Evolutionary conservation across 2,113 vertebrate species (phyloP), one percentile per base, ranked within the genome.

Genomic region (Oncorhynchus tshawytscha): DNA sequence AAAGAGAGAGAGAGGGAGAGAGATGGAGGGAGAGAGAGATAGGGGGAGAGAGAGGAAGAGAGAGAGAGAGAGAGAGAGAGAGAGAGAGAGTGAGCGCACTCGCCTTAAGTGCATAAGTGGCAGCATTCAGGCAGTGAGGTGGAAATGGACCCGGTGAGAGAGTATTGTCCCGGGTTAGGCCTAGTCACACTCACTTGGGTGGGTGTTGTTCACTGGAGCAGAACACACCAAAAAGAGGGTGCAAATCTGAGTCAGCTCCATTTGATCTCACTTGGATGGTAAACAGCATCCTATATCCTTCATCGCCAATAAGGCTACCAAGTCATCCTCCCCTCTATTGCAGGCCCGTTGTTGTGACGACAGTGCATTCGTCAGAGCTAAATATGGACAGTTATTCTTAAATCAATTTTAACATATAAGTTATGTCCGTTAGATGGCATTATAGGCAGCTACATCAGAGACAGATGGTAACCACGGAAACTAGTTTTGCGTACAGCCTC

Each of bases 61-160:
- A 57, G 72, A 18, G 48, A 74, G 45, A 48, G 9, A 49, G n/a
- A 73, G 20, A 51, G 20, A 16, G 24, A 69, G 27, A 39, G 15
- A 78, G 67, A 73, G 80, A 25, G 70, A 72, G 67, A 72, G 77
- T 78, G 77, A 88, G 76, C 83, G 83, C 87, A 78, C 74, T 76
- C 82, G 80, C 81, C 73, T 85, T 88, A 94, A 92, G 86, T 93
- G 82, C 84, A 78, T 94, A 91, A 94, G 82, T 90, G 89, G 86
- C 86, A 70, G 81, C 83, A 86, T 90, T 90, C 87, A 91, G 82
- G 78, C 89, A 93, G 78, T 59, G 81, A 94, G 81, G 85, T 89
- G 90, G 92, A 95, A 94, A 82, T 83, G 88, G 87, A 94, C 92
- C 83, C 81, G 67, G 81, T 88, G 82, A 89, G 88, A 90, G 77